phyloP scores from a whole-genome alignment of 2,113 vertebrate genomes.

The Chiloscyllium plagiosum region DNA sequence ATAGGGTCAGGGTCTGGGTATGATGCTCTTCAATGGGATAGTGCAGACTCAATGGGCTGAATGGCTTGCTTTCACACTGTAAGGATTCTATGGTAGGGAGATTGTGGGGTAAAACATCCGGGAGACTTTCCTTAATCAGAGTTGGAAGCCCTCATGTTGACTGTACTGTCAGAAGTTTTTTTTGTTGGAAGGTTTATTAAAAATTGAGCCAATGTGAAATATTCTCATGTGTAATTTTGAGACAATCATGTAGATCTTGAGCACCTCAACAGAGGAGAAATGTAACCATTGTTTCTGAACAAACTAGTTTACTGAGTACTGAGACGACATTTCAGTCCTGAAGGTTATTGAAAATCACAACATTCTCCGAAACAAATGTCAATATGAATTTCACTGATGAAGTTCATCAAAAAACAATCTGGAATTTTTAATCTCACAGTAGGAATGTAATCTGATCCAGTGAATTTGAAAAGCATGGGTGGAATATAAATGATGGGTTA shows the following conservation, averaged over 20 bases:
- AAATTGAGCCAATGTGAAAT: background rate
- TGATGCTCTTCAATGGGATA: too few species aligned
- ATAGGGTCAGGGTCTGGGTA: too few species aligned
- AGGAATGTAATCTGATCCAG: slow-evolving; percentile 9
- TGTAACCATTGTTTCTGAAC: background rate
- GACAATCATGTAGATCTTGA: background rate
- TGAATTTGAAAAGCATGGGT: background rate
- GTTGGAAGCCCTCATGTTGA: background rate
- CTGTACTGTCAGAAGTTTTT: background rate
- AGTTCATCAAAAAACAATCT: slow-evolving; percentile 35
- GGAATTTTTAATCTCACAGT: slow-evolving; percentile 18
- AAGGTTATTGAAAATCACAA: slow-evolving; percentile 31
- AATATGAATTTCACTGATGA: slow-evolving; percentile 28
- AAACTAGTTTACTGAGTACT: background rate
- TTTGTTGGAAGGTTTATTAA: background rate
- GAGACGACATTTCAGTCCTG: background rate
- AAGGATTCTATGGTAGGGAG: background rate
- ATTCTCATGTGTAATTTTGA: background rate
- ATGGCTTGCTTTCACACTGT: too few species aligned
- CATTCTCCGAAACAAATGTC: slow-evolving; percentile 17
- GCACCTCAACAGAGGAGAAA: background rate
- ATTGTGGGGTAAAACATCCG: background rate
- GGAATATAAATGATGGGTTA: slow-evolving; percentile 5
- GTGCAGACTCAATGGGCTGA: too few species aligned
- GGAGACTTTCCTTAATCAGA: background rate